Percentiles rank a stretch among this genome's conserved stretches.
Conservation (phyloP, 2,113 vertebrate genomes). For the Poeciliopsis turrubarensis region DNA sequence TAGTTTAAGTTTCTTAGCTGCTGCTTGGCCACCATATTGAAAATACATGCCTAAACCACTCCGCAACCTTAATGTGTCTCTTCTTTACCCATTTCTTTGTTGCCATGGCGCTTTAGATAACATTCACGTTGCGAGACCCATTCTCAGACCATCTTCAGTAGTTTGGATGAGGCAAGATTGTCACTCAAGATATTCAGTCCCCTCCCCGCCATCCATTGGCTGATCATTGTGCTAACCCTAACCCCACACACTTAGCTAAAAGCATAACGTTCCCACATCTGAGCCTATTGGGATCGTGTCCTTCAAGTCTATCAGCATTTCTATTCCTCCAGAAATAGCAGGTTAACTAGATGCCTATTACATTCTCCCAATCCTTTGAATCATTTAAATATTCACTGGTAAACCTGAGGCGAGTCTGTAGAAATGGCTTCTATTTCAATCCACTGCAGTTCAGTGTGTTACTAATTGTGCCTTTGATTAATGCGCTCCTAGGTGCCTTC, state of each 20-base stretch:
- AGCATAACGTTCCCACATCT: background rate
- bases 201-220: no score
- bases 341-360: no score
- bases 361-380: no score
- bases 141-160: background rate
- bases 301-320: background rate
- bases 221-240: background rate
- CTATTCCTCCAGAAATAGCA: no score
- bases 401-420: no score
- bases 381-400: no score
- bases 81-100: background rate
- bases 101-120: background rate
- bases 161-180: background rate
- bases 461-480: background rate
- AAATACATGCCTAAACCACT: no score
- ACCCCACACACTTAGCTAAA: background rate
- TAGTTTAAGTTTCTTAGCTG: background rate
- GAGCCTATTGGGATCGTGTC: background rate
- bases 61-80: background rate
- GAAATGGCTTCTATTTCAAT: no score
- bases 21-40: background rate
- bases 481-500: background rate
- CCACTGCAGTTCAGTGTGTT: background rate
- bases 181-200: background rate
- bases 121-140: background rate